Evolutionary conservation across 2,113 vertebrate species (phyloP), one percentile per base, ranked within the genome.

Genomic region (Microtus ochrogaster): DNA sequence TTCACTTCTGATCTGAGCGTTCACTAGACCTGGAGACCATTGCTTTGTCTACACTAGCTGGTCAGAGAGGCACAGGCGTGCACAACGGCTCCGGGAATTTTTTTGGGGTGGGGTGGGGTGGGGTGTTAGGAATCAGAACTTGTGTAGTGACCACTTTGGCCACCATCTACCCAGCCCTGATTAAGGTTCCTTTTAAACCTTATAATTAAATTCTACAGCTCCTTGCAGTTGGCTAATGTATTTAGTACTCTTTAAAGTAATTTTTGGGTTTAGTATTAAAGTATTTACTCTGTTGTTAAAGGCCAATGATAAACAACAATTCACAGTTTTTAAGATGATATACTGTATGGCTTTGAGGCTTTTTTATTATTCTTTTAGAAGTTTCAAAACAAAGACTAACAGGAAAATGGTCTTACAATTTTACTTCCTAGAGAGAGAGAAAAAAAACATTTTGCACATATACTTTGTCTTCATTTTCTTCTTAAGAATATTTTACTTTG

Each of bases 401-500:
- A 90, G 72, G 91, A 78, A 93, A 93, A 91, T 7, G 41, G 24
- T 82, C 90, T 96, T 16, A 77, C 82, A 74, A 70, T 65, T 73
- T 95, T 33, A 88, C 33, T 47, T 94, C 44, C 19, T 85, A 89
- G 30, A 73, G 72, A 58, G 58, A 58, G 55, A 58, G 19, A 44
- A 5, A 5, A 47, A 93, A 94, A 95, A 87, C 36, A 85, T 82
- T 93, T 1, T 6, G 82, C 85, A 22, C 8, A 52, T 82, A 86
- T 55, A 77, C 65, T 36, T 61, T 55, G n/a, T 82, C 58, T 96
- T 94, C n/a, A 36, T 91, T 95, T 97, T 96, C 58, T 41, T 78
- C 78, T 87, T 91, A 96, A 96, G 58, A 93, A 90, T 90, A 92
- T 82, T 93, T 95, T 94, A 47, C 74, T 96, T 95, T 21, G 65